These are phyloP conservation scores for Caenorhabditis sp. DNA, from an alignment of 2,888 invertebrate genomes.

Conservation along the genomic window DNA sequence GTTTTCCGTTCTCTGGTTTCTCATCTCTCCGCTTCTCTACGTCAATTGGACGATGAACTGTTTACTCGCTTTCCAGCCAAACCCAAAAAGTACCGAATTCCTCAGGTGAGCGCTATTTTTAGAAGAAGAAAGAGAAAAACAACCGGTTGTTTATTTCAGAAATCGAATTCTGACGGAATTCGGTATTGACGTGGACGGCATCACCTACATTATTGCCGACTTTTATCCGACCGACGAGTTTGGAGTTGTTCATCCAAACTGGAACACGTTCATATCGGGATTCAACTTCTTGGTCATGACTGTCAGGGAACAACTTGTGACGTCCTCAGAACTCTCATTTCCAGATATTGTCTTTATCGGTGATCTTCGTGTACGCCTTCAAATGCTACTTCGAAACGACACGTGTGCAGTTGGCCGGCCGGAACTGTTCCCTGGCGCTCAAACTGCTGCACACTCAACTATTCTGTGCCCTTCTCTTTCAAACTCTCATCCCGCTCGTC, in stretches of 20 bases:
- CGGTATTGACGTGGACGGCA: constrained; percentile 17
- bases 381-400: constrained; percentile 40
- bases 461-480: constrained; percentile 28
- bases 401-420: constrained; percentile 11
- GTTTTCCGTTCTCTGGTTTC: constrained; percentile 21
- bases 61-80: constrained; percentile 28
- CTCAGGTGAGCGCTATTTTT: constrained; percentile 7
- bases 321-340: background rate
- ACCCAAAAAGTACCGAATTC: constrained; percentile 16
- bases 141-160: background rate
- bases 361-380: constrained; percentile 21
- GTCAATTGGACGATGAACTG: constrained; percentile 34
- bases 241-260: background rate
- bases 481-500: constrained; percentile 27
- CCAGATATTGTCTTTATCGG: constrained; percentile 10
- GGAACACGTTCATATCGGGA: constrained; percentile 12
- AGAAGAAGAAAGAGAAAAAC: no score
- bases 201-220: constrained; percentile 36
- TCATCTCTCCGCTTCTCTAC: constrained; percentile 28
- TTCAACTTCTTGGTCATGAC: constrained; percentile 31
- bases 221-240: constrained; percentile 12
- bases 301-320: background rate
- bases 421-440: constrained; percentile 15
- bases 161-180: constrained; percentile 11
- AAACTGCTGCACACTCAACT: constrained; percentile 39